Evolutionary conservation across 2,113 vertebrate genomes (phyloP).

Genomic region (Ginglymostoma cirratum): DNA sequence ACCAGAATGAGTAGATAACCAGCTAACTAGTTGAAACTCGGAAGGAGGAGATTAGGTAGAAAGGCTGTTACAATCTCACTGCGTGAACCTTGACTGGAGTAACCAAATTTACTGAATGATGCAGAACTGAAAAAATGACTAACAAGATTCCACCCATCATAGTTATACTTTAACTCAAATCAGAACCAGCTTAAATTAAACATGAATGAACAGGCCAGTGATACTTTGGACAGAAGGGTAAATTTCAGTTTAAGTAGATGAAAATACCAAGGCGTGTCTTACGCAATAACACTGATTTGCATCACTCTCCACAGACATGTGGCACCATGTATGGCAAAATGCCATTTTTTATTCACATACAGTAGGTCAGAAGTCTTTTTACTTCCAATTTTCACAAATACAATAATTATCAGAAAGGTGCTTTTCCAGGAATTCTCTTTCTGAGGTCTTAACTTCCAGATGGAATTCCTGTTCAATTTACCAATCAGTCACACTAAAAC

Average conservation of each 20-base stretch:
- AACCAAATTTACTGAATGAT: neutral
- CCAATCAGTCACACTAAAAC: no score
- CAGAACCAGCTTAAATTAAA: neutral
- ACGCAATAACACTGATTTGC: no score
- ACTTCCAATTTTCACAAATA: no score
- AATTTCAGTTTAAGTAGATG: neutral
- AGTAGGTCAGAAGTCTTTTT: no score
- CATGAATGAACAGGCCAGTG: neutral
- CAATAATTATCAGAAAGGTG: no score
- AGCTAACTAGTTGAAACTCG: neutral
- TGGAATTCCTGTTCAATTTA: no score
- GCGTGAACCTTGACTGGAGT: neutral
- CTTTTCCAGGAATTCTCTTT: no score
- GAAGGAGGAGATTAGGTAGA: neutral
- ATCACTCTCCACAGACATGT: neutral
- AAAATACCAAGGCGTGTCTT: neutral
- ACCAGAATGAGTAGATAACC: neutral
- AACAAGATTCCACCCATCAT: neutral
- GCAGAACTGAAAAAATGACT: neutral
- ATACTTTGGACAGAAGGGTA: neutral
- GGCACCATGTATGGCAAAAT: no score
- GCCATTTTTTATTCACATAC: no score
- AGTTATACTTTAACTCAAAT: neutral
- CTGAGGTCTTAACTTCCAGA: no score
- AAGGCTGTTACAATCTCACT: neutral